A percentile compares a stretch with the other conserved stretches of the same genome.
Evolutionary conservation across 2,113 vertebrate species (phyloP).

Genomic region (Paramormyrops kingsleyae): DNA sequence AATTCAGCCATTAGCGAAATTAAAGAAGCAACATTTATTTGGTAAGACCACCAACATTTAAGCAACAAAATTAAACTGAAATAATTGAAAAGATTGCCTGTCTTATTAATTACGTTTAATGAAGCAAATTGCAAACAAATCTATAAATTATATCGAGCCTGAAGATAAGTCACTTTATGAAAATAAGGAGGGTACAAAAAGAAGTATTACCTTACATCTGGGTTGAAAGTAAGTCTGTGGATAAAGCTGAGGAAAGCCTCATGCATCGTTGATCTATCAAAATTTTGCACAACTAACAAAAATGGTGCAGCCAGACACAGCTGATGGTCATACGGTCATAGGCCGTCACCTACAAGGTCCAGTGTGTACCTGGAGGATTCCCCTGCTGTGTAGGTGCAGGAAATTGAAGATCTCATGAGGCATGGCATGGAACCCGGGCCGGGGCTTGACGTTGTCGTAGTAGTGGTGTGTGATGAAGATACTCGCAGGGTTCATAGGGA

Average conservation of each 20-base stretch:
- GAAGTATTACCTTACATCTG: not conserved
- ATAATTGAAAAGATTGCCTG: slow-evolving; percentile 9
- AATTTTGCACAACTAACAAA: slow-evolving; percentile 11
- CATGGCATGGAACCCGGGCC: slow-evolving; percentile 95
- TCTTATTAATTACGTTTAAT: slow-evolving; percentile 24
- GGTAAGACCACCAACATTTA: slow-evolving; percentile 49
- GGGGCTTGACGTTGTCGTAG: slow-evolving; percentile 97
- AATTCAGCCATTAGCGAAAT: slow-evolving; percentile 47
- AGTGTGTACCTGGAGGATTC: slow-evolving; percentile 85
- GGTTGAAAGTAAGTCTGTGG: not conserved
- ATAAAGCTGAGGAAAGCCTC: not conserved
- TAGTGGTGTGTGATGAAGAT: slow-evolving; percentile 94
- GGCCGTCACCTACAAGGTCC: slow-evolving; percentile 66
- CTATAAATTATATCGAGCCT: slow-evolving; percentile 27
- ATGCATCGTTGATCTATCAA: not conserved
- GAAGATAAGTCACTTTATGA: slow-evolving; percentile 35
- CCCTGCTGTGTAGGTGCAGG: slow-evolving; percentile 91
- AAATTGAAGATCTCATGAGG: slow-evolving; percentile 95
- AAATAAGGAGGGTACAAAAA: slow-evolving; percentile 18
- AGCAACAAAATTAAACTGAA: slow-evolving; percentile 44
- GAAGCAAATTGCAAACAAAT: slow-evolving; percentile 21
- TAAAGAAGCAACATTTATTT: slow-evolving; percentile 43
- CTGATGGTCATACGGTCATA: not conserved
- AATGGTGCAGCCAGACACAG: not conserved
- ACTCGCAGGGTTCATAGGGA: slow-evolving; percentile 91